Base-by-base conservation (phyloP, 1,140 invertebrate genomes). In the Triops cancriformis region DNA sequence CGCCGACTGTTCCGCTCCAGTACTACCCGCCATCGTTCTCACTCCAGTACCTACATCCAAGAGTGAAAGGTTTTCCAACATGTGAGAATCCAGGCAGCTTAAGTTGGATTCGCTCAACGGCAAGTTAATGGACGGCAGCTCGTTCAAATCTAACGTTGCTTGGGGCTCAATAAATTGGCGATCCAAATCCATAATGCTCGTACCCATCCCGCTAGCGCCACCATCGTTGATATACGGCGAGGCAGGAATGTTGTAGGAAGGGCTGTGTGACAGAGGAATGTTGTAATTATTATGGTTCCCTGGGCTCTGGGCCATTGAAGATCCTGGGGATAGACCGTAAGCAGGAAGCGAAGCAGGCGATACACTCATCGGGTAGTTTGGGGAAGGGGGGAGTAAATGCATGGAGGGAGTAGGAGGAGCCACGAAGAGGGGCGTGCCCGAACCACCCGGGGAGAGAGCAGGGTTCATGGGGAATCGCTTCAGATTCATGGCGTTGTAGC, bases 141-240 rank as follows among this genome's bases (percentile, higher is more conserved):
- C 77, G 31, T 73, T 43, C 72, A 74, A 73, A 37, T 78, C 77
- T 23, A 73, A 26, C 11, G 31, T 73, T 12, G 26, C 42, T 64
- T 76, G 75, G 10, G 42, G 76, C 27, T 78, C 64, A 26, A 78
- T 74, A 27, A 74, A 74, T 23, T 74, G 73, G 42, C 73, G 73
- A 45, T 78, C 77, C 64, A 78, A 73, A 43, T 78, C 73, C 72
- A 73, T 78, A 43, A 78, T 78, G 45, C 72, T 78, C 27, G 72
- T 64, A 64, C 18, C 51, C 51, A 64, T 64, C 7, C 72, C 23
- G 43, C 28, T 26, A 43, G 3, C 75, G 31, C 64, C 75, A 28
- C 41, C 43, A 28, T 76, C 75, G 26, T n/a, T 76, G 64, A 28
- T 28, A 28, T 76, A 76, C 26, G 77, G 72, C 43, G 77, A 73